Percentiles rank a stretch among this genome's conserved stretches.
phyloP scores from a whole-genome alignment of 1,140 invertebrate species.

The Panagrolaimus sp. region DNA sequence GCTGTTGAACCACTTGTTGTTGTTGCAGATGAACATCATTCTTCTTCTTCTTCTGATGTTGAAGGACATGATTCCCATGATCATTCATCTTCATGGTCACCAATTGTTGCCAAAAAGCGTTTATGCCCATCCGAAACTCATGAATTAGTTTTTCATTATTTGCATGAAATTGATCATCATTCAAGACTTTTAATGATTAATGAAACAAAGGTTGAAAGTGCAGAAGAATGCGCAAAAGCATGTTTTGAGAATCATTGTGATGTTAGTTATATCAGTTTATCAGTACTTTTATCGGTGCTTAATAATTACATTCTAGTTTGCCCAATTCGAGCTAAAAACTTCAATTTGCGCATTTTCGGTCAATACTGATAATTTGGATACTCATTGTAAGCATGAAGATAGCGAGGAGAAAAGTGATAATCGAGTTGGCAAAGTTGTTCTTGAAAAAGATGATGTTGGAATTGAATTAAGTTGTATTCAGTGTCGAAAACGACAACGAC shows the following conservation, averaged over 20 bases:
- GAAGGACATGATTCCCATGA: too few species aligned
- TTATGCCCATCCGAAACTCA: neutral
- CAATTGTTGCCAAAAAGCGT: too few species aligned
- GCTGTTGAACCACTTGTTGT: too few species aligned
- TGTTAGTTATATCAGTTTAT: neutral
- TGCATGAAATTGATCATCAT: neutral
- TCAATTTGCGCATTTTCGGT: slow-evolving; percentile 5
- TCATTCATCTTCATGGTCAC: too few species aligned
- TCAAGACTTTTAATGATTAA: slow-evolving; percentile 7
- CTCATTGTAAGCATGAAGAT: slow-evolving; percentile 1
- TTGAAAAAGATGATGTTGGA: neutral
- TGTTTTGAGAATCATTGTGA: neutral
- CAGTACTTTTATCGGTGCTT: neutral
- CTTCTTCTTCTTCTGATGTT: too few species aligned
- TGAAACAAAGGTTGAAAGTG: neutral
- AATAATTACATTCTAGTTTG: too few species aligned
- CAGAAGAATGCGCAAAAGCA: neutral
- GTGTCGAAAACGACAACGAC: neutral
- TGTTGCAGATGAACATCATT: too few species aligned
- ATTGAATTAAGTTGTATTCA: neutral
- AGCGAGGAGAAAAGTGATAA: too few species aligned
- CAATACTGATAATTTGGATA: slow-evolving; percentile 11
- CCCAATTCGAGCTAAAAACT: slow-evolving; percentile 2
- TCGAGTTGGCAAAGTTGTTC: neutral
- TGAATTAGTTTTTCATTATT: slow-evolving; percentile 8